A percentile compares a stretch with the other conserved stretches of the same genome.
Conservation (phyloP, 2,113 vertebrate genomes). For the Ciconia boyciana region DNA sequence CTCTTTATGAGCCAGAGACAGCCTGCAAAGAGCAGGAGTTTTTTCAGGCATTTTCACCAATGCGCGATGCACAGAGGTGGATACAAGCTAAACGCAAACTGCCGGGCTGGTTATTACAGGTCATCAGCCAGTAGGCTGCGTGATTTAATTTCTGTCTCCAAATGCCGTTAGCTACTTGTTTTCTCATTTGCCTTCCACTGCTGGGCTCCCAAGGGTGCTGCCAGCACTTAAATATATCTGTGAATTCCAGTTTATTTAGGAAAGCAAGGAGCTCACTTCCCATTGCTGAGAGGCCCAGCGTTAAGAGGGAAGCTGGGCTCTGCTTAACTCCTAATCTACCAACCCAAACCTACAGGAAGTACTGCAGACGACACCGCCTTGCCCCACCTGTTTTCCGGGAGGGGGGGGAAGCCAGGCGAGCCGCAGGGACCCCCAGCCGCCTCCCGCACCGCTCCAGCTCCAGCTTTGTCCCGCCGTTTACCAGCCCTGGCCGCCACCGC, state of each 20-base stretch:
- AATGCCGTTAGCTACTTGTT: not conserved
- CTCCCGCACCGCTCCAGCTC: not conserved
- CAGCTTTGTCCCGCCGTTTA: accelerated
- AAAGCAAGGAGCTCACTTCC: not conserved
- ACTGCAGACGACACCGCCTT: not conserved
- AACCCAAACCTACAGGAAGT: no score
- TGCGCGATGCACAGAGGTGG: accelerated
- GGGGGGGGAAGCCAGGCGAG: accelerated
- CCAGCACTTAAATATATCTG: not conserved
- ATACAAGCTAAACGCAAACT: not conserved
- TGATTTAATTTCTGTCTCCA: not conserved
- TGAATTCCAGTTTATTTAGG: not conserved
- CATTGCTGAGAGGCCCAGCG: not conserved
- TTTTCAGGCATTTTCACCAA: not conserved
- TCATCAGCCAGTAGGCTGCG: not conserved
- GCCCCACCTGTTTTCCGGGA: not conserved
- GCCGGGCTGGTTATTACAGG: not conserved
- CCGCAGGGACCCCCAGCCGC: not conserved
- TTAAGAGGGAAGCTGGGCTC: not conserved
- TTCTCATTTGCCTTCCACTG: not conserved
- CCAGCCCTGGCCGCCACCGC: not conserved
- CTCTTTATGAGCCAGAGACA: not conserved
- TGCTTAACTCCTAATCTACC: not conserved
- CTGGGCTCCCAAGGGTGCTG: not conserved
- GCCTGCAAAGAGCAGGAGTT: not conserved